A percentile compares a stretch with the other conserved stretches of the same genome.
phyloP scores from a whole-genome alignment of 2,113 vertebrate genomes.

The Cololabis saira region DNA sequence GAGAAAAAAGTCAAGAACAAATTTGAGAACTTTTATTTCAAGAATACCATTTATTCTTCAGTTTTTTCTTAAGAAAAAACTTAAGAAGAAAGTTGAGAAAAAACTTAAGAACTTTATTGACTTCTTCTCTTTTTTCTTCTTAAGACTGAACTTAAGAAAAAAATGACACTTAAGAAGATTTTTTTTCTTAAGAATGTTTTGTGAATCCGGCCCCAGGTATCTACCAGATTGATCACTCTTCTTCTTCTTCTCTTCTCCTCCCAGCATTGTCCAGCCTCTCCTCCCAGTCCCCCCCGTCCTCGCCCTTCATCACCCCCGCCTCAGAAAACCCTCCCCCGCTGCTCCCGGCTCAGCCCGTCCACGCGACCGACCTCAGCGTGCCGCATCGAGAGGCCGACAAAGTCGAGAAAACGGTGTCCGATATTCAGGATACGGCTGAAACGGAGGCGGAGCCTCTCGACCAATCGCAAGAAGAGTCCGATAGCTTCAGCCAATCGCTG shows the following conservation, averaged over 20 bases:
- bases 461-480: constrained; percentile 47
- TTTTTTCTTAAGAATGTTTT: too few relatives aligned
- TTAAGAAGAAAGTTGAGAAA: too few relatives aligned
- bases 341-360: constrained; percentile 68
- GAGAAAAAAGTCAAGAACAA: too few relatives aligned
- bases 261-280: constrained; percentile 81
- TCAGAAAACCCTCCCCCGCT: constrained; percentile 53
- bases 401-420: background rate
- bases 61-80: too few relatives aligned
- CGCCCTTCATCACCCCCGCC: constrained; percentile 57
- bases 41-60: too few relatives aligned
- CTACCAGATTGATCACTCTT: too few relatives aligned
- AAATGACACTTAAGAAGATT: too few relatives aligned
- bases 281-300: constrained; percentile 79
- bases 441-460: constrained; percentile 13
- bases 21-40: too few relatives aligned
- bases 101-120: too few relatives aligned
- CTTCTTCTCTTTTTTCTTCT: too few relatives aligned
- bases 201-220: too few relatives aligned
- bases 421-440: constrained; percentile 12
- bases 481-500: constrained; percentile 33
- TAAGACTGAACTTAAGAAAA: too few relatives aligned
- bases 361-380: constrained; percentile 36
- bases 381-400: constrained; percentile 11
- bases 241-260: background rate